Evolutionary conservation across 2,797 vertebrate genomes (phyloP), one percentile per base, ranked within the genome.

Genomic region (Odontamblyopus lacepedii): DNA sequence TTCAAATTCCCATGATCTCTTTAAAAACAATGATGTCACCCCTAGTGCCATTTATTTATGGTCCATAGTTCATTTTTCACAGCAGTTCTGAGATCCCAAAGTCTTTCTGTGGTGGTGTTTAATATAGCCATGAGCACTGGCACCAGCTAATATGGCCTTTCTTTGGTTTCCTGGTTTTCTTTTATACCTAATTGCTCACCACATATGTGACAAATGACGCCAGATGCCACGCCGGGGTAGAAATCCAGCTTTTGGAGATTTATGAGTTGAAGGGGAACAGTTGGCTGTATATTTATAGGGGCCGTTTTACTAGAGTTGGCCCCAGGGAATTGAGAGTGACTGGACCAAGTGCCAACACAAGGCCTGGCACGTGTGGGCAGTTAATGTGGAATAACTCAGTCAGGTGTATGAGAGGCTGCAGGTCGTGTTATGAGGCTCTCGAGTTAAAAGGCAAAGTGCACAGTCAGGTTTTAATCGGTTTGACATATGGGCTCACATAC

Each of bases 181-280:
- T 90, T 88, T 84, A 82, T 85, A 87, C 87, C 89, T 90, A 93
- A 93, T 92, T 88, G 87, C 86, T 81, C 85, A 84, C 88, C 90
- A 73, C 90, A 91, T 81, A 89, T 89, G 90, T 90, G 90, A 93
- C 89, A 90, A 92, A 92, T 90, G 84, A 92, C 67, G 87, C 89
- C 90, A 91, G 88, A 90, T 92, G 87, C 86, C 88, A 89, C 72
- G 86, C 79, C 78, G 83, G 83, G 90, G 89, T 84, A 81, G 74
- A 91, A 90, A 88, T 75, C 68, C 84, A 86, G 85, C 77, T 76
- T 81, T 77, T 67, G 67, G 73, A 85, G 85, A 91, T 92, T 93
- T 92, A 93, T 87, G 83, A 88, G 84, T 77, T 79, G 73, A 69
- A 87, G 80, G 73, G 81, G 86, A 91, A 87, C 83, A 82, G 76